phyloP scores from a whole-genome alignment of 2,113 vertebrate species.

The Pelecanoides urinatrix region DNA sequence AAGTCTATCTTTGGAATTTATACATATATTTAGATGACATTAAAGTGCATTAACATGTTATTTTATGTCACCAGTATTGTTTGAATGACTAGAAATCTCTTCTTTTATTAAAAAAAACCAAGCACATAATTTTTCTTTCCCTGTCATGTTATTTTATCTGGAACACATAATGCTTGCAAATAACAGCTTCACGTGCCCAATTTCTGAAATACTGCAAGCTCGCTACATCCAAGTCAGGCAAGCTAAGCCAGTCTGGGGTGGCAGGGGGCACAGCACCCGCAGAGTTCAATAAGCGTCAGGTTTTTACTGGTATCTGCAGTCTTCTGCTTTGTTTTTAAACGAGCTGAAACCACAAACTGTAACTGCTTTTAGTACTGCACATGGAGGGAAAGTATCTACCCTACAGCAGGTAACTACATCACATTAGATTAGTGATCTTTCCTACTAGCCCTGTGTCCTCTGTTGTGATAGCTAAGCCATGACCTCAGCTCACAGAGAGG shows the following conservation, averaged over 20 bases:
- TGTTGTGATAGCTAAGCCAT: background rate
- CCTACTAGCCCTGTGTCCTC: background rate
- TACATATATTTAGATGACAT: background rate
- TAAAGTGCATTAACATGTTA: background rate
- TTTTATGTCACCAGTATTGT: background rate
- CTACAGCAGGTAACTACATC: background rate
- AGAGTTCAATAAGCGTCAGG: background rate
- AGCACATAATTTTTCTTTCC: background rate
- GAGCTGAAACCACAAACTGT: background rate
- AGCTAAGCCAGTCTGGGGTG: background rate
- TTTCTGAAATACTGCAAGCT: background rate
- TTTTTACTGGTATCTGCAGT: background rate
- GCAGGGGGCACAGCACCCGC: background rate
- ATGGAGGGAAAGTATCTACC: background rate
- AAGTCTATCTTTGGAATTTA: background rate
- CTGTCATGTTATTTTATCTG: background rate
- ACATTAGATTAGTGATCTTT: background rate
- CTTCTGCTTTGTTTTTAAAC: conserved; percentile 29
- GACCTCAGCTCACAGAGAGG: background rate
- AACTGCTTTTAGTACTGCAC: background rate
- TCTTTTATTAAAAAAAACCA: background rate
- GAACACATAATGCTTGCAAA: background rate
- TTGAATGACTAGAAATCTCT: background rate
- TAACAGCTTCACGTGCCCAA: background rate
- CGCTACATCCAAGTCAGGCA: background rate